Conservation (phyloP, 2,888 invertebrate genomes). For the Sphinx pinastri region DNA sequence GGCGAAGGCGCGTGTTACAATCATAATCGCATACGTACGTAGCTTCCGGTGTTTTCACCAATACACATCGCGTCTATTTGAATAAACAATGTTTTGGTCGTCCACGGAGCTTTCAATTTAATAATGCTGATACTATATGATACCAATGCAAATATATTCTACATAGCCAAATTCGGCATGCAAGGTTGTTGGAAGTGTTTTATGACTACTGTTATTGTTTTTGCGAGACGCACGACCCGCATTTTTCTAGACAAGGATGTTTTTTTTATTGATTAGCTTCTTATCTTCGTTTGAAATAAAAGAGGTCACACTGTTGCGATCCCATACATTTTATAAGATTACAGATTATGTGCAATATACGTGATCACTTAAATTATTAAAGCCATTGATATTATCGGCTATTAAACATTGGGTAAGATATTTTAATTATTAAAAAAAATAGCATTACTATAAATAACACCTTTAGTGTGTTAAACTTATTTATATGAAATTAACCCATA, state of each 20-base stretch:
- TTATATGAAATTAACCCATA: too few relatives aligned
- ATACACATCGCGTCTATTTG: constrained; percentile 42
- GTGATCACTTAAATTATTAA: too few relatives aligned
- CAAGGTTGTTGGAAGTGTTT: constrained; percentile 13
- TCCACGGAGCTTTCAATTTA: constrained; percentile 7
- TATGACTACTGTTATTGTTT: neutral
- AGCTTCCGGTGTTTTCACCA: constrained; percentile 60
- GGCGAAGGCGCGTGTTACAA: constrained; percentile 37
- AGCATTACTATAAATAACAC: too few relatives aligned
- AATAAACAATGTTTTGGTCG: constrained; percentile 37
- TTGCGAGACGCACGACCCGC: neutral
- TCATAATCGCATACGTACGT: constrained; percentile 48
- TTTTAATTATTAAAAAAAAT: too few relatives aligned
- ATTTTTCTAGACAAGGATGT: neutral
- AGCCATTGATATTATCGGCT: too few relatives aligned
- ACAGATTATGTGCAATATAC: too few relatives aligned
- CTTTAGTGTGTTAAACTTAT: too few relatives aligned
- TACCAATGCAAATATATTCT: constrained; percentile 26
- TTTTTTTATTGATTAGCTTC: neutral
- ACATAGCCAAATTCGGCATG: constrained; percentile 13
- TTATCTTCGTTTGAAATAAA: neutral
- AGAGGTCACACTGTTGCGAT: too few relatives aligned
- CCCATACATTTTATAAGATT: too few relatives aligned
- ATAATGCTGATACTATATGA: constrained; percentile 9
- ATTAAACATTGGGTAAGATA: too few relatives aligned